These are phyloP conservation scores for Pogona vitticeps DNA, from an alignment of 2,113 vertebrate species.

Conservation along the genomic window DNA sequence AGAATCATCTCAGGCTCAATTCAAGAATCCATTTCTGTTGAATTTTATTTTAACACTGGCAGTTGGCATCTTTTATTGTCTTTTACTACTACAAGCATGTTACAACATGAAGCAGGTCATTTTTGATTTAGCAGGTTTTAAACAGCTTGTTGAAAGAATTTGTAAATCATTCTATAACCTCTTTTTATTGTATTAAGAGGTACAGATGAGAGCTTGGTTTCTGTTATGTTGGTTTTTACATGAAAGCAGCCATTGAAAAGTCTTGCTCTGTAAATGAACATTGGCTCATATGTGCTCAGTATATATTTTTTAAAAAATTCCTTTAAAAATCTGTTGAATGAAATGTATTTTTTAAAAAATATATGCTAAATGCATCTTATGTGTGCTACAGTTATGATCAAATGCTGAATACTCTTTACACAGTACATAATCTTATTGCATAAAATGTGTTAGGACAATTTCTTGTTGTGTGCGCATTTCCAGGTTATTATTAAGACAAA, in stretches of 20 bases:
- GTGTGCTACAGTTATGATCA: neutral
- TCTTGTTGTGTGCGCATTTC: constrained; percentile 15
- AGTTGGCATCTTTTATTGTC: constrained; percentile 26
- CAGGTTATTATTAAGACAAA: constrained; percentile 1
- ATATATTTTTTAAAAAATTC: neutral
- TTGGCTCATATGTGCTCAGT: neutral
- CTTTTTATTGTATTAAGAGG: constrained; percentile 21
- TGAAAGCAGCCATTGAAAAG: neutral
- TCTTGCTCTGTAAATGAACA: neutral
- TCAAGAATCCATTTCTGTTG: constrained; percentile 24
- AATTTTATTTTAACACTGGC: neutral
- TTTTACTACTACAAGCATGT: constrained; percentile 1
- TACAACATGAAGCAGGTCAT: constrained; percentile 38
- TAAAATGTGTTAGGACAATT: constrained; percentile 34
- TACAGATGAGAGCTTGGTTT: neutral
- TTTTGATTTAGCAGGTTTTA: constrained; percentile 4
- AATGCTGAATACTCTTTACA: constrained; percentile 4
- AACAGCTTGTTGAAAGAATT: neutral
- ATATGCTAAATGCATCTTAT: neutral
- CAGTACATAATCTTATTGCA: constrained; percentile 2
- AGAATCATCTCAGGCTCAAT: neutral
- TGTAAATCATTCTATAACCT: neutral
- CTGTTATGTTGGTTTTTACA: constrained; percentile 7
- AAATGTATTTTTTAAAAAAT: neutral
- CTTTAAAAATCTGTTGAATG: constrained; percentile 53